Evolutionary conservation across 2,888 invertebrate species (phyloP), one percentile per base, ranked within the genome.

Genomic region (Rhingia campestris): DNA sequence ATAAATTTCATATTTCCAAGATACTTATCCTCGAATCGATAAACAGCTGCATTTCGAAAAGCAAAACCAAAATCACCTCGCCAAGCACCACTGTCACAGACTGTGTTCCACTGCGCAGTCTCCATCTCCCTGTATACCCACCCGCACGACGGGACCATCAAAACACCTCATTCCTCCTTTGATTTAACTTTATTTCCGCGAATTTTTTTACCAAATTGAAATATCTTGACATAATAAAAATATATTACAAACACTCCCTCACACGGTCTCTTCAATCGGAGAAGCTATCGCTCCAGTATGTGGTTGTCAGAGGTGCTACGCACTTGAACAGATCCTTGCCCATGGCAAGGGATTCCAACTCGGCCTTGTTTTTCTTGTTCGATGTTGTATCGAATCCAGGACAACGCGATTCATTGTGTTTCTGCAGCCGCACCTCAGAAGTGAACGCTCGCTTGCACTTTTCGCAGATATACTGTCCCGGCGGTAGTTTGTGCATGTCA

Each of bases 261-360:
- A 6, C 30, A 33, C n/a, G n/a, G 32, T 4, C 32, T 41, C 22
- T 58, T 88, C 90, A 92, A 84, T 92, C 92, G 5, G 92, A 92
- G 87, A 91, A 92, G 51, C 92, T 92, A 79, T 92, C 92, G 85
- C 92, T 92, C 92, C 92, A 92, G 80, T 92, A 92, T 30, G 92
- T 92, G 58, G 92, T 91, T 4, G 92, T 92, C 3, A 91, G 86
- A 0, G 92, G 92, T 4, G 92, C 92, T 22, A 92, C 92, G 37
- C 91, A 90, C 82, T 92, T 92, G 85, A 92, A 92, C 6, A 92
- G 87, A 87, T 92, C 92, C 41, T 90, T 88, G 4, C 91, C 92
- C 39, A 90, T 88, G 6, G 88, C 76, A 72, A 88, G 82, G 4
- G 87, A 69, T 73, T 88, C 88, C 14, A 87, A 53, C 37, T 89